Base-by-base conservation (phyloP, 2,888 invertebrate species). In the Nyleta sp. region DNA sequence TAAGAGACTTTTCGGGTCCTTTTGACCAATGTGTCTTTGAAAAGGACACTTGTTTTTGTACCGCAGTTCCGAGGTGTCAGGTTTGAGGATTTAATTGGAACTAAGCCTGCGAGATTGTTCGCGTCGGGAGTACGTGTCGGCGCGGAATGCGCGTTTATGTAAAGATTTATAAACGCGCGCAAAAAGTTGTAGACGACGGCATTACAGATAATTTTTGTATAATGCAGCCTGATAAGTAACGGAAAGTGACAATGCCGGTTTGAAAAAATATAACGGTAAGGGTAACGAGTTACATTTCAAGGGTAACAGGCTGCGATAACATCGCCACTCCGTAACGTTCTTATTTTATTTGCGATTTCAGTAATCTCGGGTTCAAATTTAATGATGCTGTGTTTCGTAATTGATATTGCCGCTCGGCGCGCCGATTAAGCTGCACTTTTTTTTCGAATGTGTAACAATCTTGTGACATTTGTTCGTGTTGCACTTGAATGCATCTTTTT, bases 211-310 rank as follows among this genome's bases (percentile, higher is more conserved):
- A 73, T 59, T 65, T 55, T 59, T 44, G 50, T 57, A 65, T 73
- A 50, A 73, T 65, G 65, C 55, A 59, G 24, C 13, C 52, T 44
- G 73, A 65, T 65, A 59, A 73, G 44, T 73, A 73, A 73, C 73
- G 64, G 73, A 73, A 59, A 65, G 65, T 59, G 59, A 65, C 73
- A 65, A 73, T 33, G 31, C 44, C 20, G 22, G 11, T 28, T 35
- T 24, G 40, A 73, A 73, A 73, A 73, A 73, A 73, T 73, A 65
- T 73, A 65, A 73, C 59, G 59, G 65, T 73, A 64, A 73, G 72
- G 72, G 72, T 73, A 73, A 73, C 64, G 57, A 73, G 72, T 73
- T 50, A 57, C 35, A 64, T 57, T 73, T 73, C 72, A 73, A 73
- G 72, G 72, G 72, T 65, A 73, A 73, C 72, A 24, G 22, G 72